These are phyloP conservation scores for Lacerta agilis DNA, from an alignment of 2,797 vertebrate species.

Conservation along the genomic window DNA sequence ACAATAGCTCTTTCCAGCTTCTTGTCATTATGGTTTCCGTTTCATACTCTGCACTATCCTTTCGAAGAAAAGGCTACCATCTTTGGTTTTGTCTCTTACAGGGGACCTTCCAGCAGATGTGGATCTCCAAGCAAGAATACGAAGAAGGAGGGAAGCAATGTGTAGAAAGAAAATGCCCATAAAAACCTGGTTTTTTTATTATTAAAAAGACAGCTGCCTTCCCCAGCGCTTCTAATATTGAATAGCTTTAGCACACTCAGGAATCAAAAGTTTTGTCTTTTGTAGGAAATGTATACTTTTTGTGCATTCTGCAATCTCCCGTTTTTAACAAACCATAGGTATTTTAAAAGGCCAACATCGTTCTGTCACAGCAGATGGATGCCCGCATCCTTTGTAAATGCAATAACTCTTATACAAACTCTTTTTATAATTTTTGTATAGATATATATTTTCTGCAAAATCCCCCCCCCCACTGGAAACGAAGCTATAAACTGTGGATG, in stretches of 20 bases:
- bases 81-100: conserved; percentile 67
- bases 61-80: too few relatives aligned
- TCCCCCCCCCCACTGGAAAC: not conserved
- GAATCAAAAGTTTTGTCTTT: conserved; percentile 81
- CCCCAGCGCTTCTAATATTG: conserved; percentile 72
- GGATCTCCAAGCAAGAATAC: conserved; percentile 99
- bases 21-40: too few relatives aligned
- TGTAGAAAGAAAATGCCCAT: conserved; percentile 98
- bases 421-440: conserved; percentile 84
- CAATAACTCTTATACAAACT: conserved; percentile 78
- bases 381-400: conserved; percentile 76
- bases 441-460: conserved; percentile 84
- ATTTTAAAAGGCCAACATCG: conserved; percentile 74
- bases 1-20: too few relatives aligned
- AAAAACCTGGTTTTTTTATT: conserved; percentile 62
- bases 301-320: conserved; percentile 71
- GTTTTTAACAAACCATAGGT: conserved; percentile 71
- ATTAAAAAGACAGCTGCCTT: conserved; percentile 57
- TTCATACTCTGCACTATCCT: not conserved
- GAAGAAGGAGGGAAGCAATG: conserved; percentile 99
- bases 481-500: conserved; percentile 43
- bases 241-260: conserved; percentile 90
- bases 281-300: conserved; percentile 80
- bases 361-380: conserved; percentile 75
- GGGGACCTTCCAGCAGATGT: conserved; percentile 99